phyloP scores from a whole-genome alignment of 2,113 vertebrate genomes.

The Ceratotherium simum region DNA sequence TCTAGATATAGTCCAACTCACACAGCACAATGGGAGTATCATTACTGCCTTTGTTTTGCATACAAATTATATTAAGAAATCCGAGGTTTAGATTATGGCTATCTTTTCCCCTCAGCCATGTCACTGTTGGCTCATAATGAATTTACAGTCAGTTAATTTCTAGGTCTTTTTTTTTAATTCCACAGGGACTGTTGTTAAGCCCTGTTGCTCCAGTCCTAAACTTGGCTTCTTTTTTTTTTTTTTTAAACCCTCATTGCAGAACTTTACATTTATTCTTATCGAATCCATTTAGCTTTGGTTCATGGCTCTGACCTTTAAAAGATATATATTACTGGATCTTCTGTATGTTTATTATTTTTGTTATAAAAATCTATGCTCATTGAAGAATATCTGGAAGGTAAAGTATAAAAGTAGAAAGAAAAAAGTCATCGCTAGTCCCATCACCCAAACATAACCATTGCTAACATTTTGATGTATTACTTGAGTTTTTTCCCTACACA shows the following conservation, averaged over 20 bases:
- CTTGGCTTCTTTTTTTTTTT: slow-evolving; percentile 2
- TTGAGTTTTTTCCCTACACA: not conserved
- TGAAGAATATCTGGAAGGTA: slow-evolving; percentile 37
- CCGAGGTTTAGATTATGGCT: slow-evolving; percentile 55
- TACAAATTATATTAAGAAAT: slow-evolving; percentile 70
- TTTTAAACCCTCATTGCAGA: not conserved
- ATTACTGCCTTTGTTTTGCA: slow-evolving; percentile 66
- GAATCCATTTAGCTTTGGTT: slow-evolving; percentile 59
- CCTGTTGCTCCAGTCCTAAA: slow-evolving; percentile 49
- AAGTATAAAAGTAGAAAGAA: slow-evolving; percentile 40
- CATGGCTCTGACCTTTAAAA: slow-evolving; percentile 50
- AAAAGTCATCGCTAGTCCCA: not conserved
- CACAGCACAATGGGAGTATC: slow-evolving; percentile 57
- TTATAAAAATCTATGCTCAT: slow-evolving; percentile 40
- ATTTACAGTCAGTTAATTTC: slow-evolving; percentile 65
- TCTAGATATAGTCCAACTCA: slow-evolving; percentile 36
- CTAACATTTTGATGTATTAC: slow-evolving; percentile 50
- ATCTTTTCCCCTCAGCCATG: slow-evolving; percentile 62
- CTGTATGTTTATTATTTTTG: slow-evolving; percentile 45
- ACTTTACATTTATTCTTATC: slow-evolving; percentile 53
- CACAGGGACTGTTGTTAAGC: slow-evolving; percentile 50
- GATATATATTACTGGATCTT: not conserved
- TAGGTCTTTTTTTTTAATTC: slow-evolving; percentile 8
- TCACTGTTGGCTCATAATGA: slow-evolving; percentile 44
- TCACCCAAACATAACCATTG: not conserved